phyloP scores from a whole-genome alignment of 2,888 invertebrate species.

The Metopia argyrocephala region DNA sequence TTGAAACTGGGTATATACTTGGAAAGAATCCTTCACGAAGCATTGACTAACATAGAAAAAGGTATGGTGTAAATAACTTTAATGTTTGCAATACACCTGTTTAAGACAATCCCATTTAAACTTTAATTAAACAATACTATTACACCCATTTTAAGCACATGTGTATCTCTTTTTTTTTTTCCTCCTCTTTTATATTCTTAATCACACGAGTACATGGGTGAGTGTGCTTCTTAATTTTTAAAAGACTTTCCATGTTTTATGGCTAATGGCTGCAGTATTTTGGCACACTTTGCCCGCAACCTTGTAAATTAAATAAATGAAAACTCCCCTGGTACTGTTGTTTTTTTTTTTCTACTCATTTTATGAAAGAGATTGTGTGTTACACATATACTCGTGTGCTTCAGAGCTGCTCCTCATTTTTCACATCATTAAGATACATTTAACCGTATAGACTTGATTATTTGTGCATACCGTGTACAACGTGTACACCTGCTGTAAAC shows the following conservation, averaged over 20 bases:
- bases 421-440: slow-evolving; percentile 27
- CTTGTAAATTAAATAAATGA: slow-evolving; percentile 22
- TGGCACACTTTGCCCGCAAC: not conserved
- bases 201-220: not conserved
- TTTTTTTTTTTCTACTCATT: not conserved
- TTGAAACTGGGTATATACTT: too few species aligned
- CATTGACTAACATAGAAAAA: too few species aligned
- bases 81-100: too few species aligned
- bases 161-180: too few species aligned
- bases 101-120: not conserved
- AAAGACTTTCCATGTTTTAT: not conserved
- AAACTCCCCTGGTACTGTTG: not conserved
- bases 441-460: slow-evolving; percentile 22
- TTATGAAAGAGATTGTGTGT: not conserved
- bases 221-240: not conserved
- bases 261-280: not conserved
- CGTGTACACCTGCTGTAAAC: slow-evolving; percentile 27
- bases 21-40: too few species aligned
- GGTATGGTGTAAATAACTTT: too few species aligned
- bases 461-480: not conserved
- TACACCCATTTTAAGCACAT: too few species aligned
- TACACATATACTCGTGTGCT: not conserved
- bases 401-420: too few species aligned
- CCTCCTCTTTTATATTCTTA: too few species aligned
- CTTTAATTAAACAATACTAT: too few species aligned